Conservation (phyloP, 2,888 invertebrate species). For the Protodeltote pygarga region DNA sequence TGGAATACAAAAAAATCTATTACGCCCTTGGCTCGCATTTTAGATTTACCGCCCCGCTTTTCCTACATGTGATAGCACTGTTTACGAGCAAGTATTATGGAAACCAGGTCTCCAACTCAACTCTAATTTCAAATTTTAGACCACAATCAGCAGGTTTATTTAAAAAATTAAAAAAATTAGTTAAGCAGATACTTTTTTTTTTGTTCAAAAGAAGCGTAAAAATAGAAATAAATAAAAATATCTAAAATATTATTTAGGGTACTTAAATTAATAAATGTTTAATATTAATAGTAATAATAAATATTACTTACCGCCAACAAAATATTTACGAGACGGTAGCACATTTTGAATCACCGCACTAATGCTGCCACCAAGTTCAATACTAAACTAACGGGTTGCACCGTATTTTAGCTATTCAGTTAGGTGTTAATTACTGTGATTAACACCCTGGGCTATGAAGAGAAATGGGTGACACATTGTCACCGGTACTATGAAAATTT, state of each 20-base stretch:
- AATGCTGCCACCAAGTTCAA: conserved; percentile 46
- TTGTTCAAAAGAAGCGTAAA: too few species aligned
- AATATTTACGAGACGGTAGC: conserved; percentile 13
- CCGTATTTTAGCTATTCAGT: conserved; percentile 66
- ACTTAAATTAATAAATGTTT: background rate
- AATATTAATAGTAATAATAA: background rate
- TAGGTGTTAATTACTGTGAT: conserved; percentile 71
- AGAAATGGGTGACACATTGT: conserved; percentile 70
- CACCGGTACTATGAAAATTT: conserved; percentile 51
- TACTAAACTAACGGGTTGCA: conserved; percentile 65
- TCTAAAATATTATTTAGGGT: background rate
- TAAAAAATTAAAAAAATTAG: too few species aligned
- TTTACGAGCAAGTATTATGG: too few species aligned
- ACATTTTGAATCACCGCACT: conserved; percentile 30
- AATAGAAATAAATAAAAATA: conserved; percentile 6
- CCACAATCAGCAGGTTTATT: too few species aligned
- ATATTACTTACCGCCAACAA: conserved; percentile 39
- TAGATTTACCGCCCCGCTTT: too few species aligned
- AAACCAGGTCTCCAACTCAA: too few species aligned
- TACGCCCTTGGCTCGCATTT: too few species aligned
- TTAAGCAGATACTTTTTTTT: too few species aligned
- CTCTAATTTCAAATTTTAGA: too few species aligned
- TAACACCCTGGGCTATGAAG: conserved; percentile 64
- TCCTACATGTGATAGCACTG: too few species aligned
- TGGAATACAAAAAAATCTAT: too few species aligned